Base-by-base conservation (phyloP, 1,140 invertebrate species). In the Aphaenogaster rudis region DNA sequence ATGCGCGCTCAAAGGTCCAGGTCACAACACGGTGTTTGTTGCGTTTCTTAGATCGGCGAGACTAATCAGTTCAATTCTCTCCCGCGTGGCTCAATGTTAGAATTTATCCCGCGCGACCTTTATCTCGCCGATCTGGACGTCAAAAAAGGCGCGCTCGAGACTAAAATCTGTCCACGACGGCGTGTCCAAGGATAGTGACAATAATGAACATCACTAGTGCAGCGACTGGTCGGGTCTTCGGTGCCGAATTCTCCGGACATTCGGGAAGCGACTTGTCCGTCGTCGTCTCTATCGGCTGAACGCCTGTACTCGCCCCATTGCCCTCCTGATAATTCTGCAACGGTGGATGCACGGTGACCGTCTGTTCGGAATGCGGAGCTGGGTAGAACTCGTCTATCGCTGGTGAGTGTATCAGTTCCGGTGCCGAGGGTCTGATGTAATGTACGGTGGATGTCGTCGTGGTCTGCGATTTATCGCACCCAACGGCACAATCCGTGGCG, bases 311-410 rank as follows among this genome's bases (percentile, higher is more conserved):
- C n/a, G 5, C 28, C 33, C 61, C 48, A 17, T 17, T 13, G 21
- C 5, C 2, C 1, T 69, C 15, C 6, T 17, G 50, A 48, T 86
- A 45, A 42, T 80, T 59, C 8, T 45, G 45, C 11, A 42, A 39
- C n/a, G 86, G 67, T 15, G 79, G 7, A 17, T 79, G 74, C 3
- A 88, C 0, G 2, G 91, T 93, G 0, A 92, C 87, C 11, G 88
- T 64, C 0, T 91, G 74, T 0, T 89, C 86, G 42, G 92, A 92
- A 69, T 93, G 91, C 0, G 93, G 88, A 0, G 82, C 74, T n/a
- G 91, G 92, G 52, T 88, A 88, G 17, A 86, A 86, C 39, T 92
- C 88, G 15, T 88, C 64, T 3, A 87, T 69, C 1, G 86, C 28
- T 0, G 86, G 87, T n/a, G 88, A 88, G 33, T 91, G 21, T 5